Base-by-base conservation (phyloP, 1,140 invertebrate genomes). In the Lysiphlebus fabarum region DNA sequence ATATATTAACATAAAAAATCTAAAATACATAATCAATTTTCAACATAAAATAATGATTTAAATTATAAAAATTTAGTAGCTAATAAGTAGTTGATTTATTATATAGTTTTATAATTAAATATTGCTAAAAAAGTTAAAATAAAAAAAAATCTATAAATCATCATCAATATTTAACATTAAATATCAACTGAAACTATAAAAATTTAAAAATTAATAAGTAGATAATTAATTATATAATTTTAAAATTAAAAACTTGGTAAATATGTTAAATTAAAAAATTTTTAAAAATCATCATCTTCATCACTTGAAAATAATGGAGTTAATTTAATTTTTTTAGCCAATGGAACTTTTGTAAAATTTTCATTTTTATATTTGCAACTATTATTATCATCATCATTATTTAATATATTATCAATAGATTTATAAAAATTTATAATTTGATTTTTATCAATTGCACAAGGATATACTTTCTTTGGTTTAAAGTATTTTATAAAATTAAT, bases 401-500 rank as follows among this genome's bases (percentile, higher is more conserved):
- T n/a, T n/a, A 17, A 8, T 6, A 34, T 12, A 9, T 48, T 10
- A 51, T 42, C 26, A 12, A 58, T 50, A 38, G 37, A 10, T 14
- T 43, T 33, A 33, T 37, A 40, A 50, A 49, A 50, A 41, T 33
- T 45, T 17, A 0, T 34, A 49, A 37, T 7, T 45, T 37, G 12
- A 41, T 45, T 51, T 42, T 38, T 67, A 76, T 69, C 68, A 62
- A 49, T 11, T 6, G 84, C 84, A 67, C 82, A 83, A 4, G 83
- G 72, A 65, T 79, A 69, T 56, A 86, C 69, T 36, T 77, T 62
- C 34, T 71, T 70, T n/a, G 83, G 82, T 47, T 80, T 70, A 49
- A 86, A 76, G 70, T 84, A 83, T 48, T 76, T 58, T 34, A 86
- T 63, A 64, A 86, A 82, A 40, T 73, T 73, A 42, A 70, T 69